These are phyloP conservation scores for Coboldia fuscipes DNA, from an alignment of 1,140 invertebrate genomes.

Conservation along the genomic window DNA sequence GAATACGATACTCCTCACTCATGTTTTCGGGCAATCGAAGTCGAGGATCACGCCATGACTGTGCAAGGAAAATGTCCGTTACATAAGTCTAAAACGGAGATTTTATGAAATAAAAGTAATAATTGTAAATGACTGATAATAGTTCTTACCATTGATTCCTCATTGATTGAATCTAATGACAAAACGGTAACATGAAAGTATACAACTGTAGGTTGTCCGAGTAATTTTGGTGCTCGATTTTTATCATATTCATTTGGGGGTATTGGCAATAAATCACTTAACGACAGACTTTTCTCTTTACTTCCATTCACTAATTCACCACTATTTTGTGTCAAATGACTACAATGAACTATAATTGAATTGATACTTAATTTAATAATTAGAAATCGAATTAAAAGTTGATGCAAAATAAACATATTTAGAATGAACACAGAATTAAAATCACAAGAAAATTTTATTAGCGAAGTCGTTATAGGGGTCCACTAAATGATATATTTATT, in stretches of 20 bases:
- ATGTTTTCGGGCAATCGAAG: constrained; percentile 72
- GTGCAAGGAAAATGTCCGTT: constrained; percentile 76
- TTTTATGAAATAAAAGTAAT: background rate
- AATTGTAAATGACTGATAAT: constrained; percentile 2
- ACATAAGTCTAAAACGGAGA: constrained; percentile 53
- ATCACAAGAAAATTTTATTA: too few species aligned
- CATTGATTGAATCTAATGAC: constrained; percentile 72
- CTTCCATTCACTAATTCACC: too few species aligned
- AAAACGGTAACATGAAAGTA: constrained; percentile 78
- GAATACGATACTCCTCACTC: constrained; percentile 75
- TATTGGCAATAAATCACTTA: constrained; percentile 61
- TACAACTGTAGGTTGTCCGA: constrained; percentile 65
- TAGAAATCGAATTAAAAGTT: too few species aligned
- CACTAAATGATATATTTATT: too few species aligned
- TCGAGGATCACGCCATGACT: constrained; percentile 75
- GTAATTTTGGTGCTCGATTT: constrained; percentile 63
- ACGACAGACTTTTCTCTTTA: too few species aligned
- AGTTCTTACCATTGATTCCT: constrained; percentile 67
- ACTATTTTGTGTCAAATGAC: too few species aligned
- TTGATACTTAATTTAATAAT: too few species aligned
- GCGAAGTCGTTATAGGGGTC: too few species aligned
- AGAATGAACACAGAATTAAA: too few species aligned
- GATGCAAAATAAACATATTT: too few species aligned
- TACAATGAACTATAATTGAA: too few species aligned
- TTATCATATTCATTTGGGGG: constrained; percentile 76